phyloP scores from a whole-genome alignment of 1,140 invertebrate species.

The Ips nitidus region DNA sequence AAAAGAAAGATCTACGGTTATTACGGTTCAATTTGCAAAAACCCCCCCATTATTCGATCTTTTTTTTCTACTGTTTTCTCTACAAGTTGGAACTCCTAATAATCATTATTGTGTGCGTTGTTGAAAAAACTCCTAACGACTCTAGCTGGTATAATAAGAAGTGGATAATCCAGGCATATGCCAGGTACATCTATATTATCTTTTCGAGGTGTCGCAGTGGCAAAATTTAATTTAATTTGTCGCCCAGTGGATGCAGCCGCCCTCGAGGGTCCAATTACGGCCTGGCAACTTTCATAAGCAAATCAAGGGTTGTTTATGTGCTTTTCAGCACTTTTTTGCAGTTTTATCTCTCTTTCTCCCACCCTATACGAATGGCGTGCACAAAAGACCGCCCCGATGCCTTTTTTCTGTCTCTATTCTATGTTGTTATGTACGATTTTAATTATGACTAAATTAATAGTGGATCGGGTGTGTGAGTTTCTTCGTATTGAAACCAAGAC shows the following conservation, averaged over 20 bases:
- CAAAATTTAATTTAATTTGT: conserved; percentile 47
- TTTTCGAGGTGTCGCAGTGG: conserved; percentile 40
- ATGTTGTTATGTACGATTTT: conserved; percentile 10
- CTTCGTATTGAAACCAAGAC: too few relatives aligned
- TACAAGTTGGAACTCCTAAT: too few relatives aligned
- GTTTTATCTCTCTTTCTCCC: conserved; percentile 17
- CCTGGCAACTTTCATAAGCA: conserved; percentile 38
- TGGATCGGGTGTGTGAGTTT: neutral
- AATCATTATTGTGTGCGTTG: too few relatives aligned
- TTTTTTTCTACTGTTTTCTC: too few relatives aligned
- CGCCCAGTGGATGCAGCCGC: conserved; percentile 37
- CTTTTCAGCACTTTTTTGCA: conserved; percentile 27
- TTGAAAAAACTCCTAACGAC: too few relatives aligned
- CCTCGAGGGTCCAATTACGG: conserved; percentile 46
- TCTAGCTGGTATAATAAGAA: too few relatives aligned
- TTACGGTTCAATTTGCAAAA: too few relatives aligned
- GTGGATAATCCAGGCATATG: neutral
- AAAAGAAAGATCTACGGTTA: too few relatives aligned
- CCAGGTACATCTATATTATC: neutral
- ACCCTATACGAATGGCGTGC: neutral
- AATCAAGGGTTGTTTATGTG: conserved; percentile 36
- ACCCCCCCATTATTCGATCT: too few relatives aligned
- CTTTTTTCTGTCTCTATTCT: conserved; percentile 31
- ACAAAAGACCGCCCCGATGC: conserved; percentile 14
- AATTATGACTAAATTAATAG: conserved; percentile 4